A percentile compares a stretch with the other conserved stretches of the same genome.
phyloP scores from a whole-genome alignment of 2,888 invertebrate species.

The Anagyrus pseudococci region DNA sequence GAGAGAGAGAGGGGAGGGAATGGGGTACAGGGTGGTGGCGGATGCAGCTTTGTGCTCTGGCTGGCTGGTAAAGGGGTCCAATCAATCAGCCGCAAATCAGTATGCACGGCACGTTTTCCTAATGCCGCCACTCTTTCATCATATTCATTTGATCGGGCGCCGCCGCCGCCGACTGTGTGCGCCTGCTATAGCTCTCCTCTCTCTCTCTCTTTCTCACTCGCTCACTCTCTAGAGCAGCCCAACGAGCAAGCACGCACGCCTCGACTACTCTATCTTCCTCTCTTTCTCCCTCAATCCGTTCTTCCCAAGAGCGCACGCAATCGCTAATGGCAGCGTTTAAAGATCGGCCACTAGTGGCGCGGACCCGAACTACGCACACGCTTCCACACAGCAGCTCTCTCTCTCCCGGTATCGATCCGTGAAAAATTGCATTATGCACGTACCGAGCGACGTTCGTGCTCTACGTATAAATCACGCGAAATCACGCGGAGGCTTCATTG shows the following conservation, averaged over 20 bases:
- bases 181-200: no score
- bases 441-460: no score
- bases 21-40: slow-evolving; percentile 6
- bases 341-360: slow-evolving; percentile 44
- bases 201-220: no score
- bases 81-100: slow-evolving; percentile 62
- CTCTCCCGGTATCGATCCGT: no score
- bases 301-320: slow-evolving; percentile 49
- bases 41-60: slow-evolving; percentile 16
- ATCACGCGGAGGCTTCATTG: no score
- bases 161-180: neutral
- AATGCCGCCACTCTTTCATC: slow-evolving; percentile 62
- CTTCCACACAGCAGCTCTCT: no score
- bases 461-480: no score
- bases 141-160: slow-evolving; percentile 61
- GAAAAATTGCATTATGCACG: no score
- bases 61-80: slow-evolving; percentile 53
- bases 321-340: slow-evolving; percentile 56
- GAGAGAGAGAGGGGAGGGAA: slow-evolving; percentile 8
- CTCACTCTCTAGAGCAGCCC: neutral
- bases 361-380: no score
- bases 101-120: slow-evolving; percentile 61
- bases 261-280: neutral
- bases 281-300: slow-evolving; percentile 19
- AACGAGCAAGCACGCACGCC: neutral